phyloP scores from a whole-genome alignment of 2,888 invertebrate genomes.

The Harmothoe impar region DNA sequence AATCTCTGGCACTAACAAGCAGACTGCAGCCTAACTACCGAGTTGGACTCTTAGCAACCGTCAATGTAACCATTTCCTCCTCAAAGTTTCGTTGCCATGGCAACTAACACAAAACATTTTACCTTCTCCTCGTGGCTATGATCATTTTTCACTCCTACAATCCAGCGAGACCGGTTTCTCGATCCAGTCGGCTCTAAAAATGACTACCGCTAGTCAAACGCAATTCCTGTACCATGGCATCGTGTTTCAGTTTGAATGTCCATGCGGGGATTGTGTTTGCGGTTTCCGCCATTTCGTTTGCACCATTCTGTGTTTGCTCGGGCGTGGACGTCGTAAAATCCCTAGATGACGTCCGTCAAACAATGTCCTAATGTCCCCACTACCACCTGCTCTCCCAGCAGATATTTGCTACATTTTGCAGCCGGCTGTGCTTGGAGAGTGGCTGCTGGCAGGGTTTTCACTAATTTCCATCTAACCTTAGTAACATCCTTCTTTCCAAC shows the following conservation, averaged over 20 bases:
- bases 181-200: background rate
- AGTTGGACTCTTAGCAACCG: background rate
- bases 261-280: background rate
- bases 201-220: background rate
- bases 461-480: slow-evolving; percentile 60
- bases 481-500: slow-evolving; percentile 81
- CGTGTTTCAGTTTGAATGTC: background rate
- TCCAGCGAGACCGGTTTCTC: background rate
- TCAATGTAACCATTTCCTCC: background rate
- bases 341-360: background rate
- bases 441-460: no score
- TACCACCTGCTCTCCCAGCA: background rate
- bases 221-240: background rate
- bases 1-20: slow-evolving; percentile 10
- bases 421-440: no score
- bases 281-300: background rate
- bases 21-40: background rate
- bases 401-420: no score
- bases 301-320: background rate
- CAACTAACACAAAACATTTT: background rate
- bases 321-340: background rate
- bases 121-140: no score
- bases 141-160: no score
- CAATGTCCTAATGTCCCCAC: background rate
- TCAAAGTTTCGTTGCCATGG: background rate